phyloP scores from a whole-genome alignment of 2,797 vertebrate genomes.

The Microctenopoma stevenorrisi region DNA sequence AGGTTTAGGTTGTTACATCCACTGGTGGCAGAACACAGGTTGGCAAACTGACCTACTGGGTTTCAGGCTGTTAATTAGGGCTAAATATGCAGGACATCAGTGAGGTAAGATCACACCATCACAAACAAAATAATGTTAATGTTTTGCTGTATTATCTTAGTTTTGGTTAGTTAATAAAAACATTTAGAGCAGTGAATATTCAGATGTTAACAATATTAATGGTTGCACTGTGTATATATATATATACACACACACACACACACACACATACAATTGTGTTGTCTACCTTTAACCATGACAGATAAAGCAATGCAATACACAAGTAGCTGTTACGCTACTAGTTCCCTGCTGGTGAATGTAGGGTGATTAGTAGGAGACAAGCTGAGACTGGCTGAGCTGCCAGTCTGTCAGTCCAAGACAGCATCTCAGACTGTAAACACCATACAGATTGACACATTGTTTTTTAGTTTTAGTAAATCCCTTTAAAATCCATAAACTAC shows the following conservation, averaged over 20 bases:
- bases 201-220: not conserved
- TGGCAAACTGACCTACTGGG: not conserved
- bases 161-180: too few relatives aligned
- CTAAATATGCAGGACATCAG: not conserved
- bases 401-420: conserved; percentile 14
- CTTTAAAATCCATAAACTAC: conserved; percentile 6
- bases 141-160: too few relatives aligned
- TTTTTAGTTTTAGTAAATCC: not conserved
- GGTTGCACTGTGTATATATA: too few relatives aligned
- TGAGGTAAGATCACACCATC: conserved; percentile 28
- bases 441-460: not conserved
- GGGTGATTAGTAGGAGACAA: conserved; percentile 14
- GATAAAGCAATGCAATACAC: too few relatives aligned
- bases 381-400: conserved; percentile 22
- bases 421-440: conserved; percentile 1
- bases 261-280: not conserved
- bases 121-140: not conserved
- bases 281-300: not conserved
- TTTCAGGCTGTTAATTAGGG: not conserved
- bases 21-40: conserved; percentile 1
- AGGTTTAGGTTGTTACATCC: not conserved
- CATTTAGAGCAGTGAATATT: too few relatives aligned
- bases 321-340: not conserved
- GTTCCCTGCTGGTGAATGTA: conserved; percentile 5
- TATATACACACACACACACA: too few relatives aligned